Evolutionary conservation across 2,888 invertebrate species (phyloP), one percentile per base, ranked within the genome.

Genomic region (Phania funesta): DNA sequence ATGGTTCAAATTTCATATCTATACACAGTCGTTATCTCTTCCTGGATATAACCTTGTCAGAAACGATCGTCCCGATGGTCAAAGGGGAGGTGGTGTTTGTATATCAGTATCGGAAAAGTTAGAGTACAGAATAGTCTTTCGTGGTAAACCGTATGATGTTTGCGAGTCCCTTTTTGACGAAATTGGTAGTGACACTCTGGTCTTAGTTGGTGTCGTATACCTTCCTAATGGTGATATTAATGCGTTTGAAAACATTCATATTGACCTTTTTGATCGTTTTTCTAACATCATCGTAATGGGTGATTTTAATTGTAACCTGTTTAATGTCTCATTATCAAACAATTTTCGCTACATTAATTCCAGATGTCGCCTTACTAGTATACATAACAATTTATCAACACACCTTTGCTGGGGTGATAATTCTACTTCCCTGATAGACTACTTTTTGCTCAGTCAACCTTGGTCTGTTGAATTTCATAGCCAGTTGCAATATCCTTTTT

Each of bases 131-230:
- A 35, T 8, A 7, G 6, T 41, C 1, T 41, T 38, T 41, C 22
- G 22, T 7, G 7, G 58, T 22, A 24, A 60, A 1, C 20, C 2
- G 8, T 41, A 60, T 24, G n/a, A n/a, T 9, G 8, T 38, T 7
- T 60, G 58, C 41, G 58, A 60, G n/a, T 60, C 38, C 7, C 9
- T 60, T 6, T 60, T 60, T 41, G 24, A 41, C n/a, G 58, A 60
- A 22, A 16, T 60, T 38, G 38, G 13, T 38, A 38, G 13, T 38
- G 13, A 11, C 3, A 11, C 11, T 13, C 3, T 3, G 9, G 38
- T 38, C 3, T 3, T 38, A 11, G 38, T 38, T 38, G 38, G 38
- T 11, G 38, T 38, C 3, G 38, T 38, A 11, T 38, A 38, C 38
- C 11, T 38, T 11, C 38, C 38, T 13, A 38, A 11, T 11, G 38